Conservation (phyloP, 2,888 invertebrate genomes). For the Ferrisia virgata region DNA sequence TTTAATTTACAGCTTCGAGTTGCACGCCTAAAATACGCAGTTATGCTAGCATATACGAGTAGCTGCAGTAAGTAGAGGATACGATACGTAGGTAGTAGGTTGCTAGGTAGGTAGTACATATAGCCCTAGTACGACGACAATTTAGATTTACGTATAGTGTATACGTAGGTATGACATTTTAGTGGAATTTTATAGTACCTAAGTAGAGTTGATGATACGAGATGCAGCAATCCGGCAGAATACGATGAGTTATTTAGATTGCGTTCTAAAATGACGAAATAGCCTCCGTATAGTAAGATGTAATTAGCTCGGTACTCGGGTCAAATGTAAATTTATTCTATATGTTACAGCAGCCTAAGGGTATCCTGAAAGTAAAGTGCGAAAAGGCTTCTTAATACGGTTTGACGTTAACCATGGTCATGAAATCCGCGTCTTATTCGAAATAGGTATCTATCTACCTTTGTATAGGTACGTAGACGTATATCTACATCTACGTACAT, state of each 20-base stretch:
- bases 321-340: conserved; percentile 4
- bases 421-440: not conserved
- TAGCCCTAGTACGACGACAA: not conserved
- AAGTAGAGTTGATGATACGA: not conserved
- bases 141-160: no score
- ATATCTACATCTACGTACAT: not conserved
- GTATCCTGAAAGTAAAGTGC: not conserved
- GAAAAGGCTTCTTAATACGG: conserved; percentile 4
- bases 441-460: not conserved
- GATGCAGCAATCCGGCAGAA: not conserved
- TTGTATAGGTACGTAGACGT: not conserved
- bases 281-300: not conserved
- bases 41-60: no score
- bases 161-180: not conserved
- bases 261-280: not conserved
- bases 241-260: not conserved
- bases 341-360: not conserved
- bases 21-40: not conserved
- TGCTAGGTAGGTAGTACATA: no score
- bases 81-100: no score
- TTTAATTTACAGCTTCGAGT: not conserved
- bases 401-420: not conserved
- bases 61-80: no score
- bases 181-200: not conserved
- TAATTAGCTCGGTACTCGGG: not conserved